Evolutionary conservation across 2,113 vertebrate species (phyloP).

Genomic region (Oceanodroma tethys): DNA sequence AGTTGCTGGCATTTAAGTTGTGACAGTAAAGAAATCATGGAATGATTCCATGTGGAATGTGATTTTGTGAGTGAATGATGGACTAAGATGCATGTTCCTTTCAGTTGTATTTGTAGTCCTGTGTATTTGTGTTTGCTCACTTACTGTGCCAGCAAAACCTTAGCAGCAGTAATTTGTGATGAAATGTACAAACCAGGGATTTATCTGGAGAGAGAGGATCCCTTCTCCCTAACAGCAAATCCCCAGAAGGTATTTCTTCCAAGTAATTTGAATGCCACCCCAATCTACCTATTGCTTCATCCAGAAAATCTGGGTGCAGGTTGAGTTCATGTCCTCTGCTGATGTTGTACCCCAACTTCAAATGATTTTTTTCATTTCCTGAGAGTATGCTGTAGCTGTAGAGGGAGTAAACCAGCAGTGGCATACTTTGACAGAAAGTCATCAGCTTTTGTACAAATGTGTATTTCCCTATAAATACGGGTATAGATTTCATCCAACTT

Average conservation of each 20-base stretch:
- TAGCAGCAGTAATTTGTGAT: not conserved
- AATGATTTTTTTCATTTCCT: not conserved
- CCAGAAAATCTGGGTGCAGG: not conserved
- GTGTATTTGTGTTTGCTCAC: not conserved
- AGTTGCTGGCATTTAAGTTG: too few species aligned
- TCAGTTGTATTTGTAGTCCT: too few species aligned
- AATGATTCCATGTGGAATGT: not conserved
- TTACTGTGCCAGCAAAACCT: not conserved
- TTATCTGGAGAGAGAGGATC: too few species aligned
- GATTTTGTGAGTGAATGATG: not conserved
- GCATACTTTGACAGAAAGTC: not conserved
- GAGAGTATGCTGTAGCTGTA: not conserved
- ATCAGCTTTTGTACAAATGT: not conserved
- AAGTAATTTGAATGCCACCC: not conserved
- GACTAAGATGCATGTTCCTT: fast-evolving
- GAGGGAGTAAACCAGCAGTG: not conserved
- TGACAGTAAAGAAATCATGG: too few species aligned
- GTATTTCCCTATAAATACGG: not conserved
- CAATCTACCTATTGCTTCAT: not conserved
- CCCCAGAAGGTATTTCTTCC: not conserved
- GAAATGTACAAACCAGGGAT: too few species aligned
- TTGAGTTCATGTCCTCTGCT: not conserved
- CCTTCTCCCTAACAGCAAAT: not conserved
- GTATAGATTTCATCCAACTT: not conserved
- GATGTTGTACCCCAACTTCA: not conserved